Percentiles rank a stretch among this genome's conserved stretches.
phyloP scores from a whole-genome alignment of 2,797 vertebrate species.

The Astyanax mexicanus region DNA sequence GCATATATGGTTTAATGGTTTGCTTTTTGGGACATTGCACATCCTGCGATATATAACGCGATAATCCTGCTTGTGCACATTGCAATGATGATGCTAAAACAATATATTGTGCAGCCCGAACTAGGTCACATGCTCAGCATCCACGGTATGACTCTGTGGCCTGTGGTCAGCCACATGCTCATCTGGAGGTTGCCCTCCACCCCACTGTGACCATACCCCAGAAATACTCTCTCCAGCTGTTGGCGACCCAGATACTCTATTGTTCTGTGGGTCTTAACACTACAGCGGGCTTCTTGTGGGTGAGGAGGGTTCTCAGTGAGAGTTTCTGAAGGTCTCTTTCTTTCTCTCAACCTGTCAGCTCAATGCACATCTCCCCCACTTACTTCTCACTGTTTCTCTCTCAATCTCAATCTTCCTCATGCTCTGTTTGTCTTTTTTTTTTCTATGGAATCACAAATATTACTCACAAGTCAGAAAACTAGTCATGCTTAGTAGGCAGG shows the following conservation, averaged over 20 bases:
- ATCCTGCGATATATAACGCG: no score
- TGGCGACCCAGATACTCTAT: not conserved
- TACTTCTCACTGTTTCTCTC: not conserved
- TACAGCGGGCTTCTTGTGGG: not conserved
- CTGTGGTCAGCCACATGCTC: not conserved
- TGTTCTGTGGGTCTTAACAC: slow-evolving; percentile 2
- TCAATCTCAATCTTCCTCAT: not conserved
- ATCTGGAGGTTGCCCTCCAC: not conserved
- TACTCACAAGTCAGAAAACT: not conserved
- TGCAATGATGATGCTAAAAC: no score
- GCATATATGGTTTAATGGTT: no score
- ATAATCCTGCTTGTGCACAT: no score
- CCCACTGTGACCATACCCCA: not conserved
- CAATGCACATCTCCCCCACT: not conserved
- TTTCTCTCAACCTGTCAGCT: not conserved
- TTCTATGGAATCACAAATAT: not conserved
- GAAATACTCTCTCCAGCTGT: not conserved
- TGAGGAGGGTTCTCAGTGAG: not conserved
- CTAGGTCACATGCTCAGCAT: not conserved
- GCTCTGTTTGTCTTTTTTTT: not conserved
- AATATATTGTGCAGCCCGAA: no score
- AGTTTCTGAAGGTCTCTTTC: not conserved
- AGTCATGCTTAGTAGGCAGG: no score
- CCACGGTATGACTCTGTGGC: no score
- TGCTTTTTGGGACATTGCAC: no score